Evolutionary conservation across 1,140 invertebrate species (phyloP), one percentile per base, ranked within the genome.

Genomic region (Rhopalosiphum maidis): DNA sequence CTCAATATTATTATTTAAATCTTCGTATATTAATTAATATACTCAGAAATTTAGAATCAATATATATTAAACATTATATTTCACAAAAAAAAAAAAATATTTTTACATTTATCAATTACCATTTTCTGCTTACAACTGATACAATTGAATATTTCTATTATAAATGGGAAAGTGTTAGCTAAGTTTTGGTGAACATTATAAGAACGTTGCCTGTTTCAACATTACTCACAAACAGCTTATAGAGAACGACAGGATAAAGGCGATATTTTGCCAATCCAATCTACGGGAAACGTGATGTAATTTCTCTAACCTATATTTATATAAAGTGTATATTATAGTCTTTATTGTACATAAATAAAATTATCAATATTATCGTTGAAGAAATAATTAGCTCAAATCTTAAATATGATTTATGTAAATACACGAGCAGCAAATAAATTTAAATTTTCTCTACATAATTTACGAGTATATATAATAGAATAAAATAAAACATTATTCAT

Each of bases 261-360:
- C 90, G n/a, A 92, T 92, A 83, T 92, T 83, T 92, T 92, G 68
- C 90, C 90, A 92, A 92, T 92, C 77, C 68, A 92, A 92, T 92
- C 90, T 92, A 83, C 46, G 46, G n/a, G n/a, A 83, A 92, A 92
- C 90, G 90, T 92, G 90, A 92, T 83, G 90, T 51, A 83, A 92
- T 92, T 92, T 92, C 90, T 92, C 90, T 83, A 83, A 51, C 46
- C 68, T 51, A n/a, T 41, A 51, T 30, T 68, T 46, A 89, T 41
- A 55, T 35, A 55, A 54, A 9, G 15, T 37, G 23, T 89, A 89
- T 55, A 89, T 23, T 55, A 41, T 41, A 41, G 55, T n/a, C 25
- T 43, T 25, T 30, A 55, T 30, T 41, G 51, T 60, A 90, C 25
- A 90, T 90, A 90, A 60, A 90, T 68, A 68, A 30, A 43, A 90